phyloP scores from a whole-genome alignment of 2,888 invertebrate genomes.

The Tenthredo scrophulariae region DNA sequence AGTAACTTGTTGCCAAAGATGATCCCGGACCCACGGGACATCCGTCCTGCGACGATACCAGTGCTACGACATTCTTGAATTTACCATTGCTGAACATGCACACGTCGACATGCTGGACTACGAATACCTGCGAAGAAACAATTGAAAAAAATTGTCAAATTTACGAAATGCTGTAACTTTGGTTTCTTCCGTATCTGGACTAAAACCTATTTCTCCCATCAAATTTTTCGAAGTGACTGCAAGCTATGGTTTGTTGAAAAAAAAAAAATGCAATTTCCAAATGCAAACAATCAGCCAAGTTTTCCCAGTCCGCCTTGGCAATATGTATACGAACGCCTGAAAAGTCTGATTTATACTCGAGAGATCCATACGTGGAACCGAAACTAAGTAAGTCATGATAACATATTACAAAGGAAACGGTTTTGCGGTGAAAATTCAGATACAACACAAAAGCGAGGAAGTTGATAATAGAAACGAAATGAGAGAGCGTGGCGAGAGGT shows the following conservation, averaged over 20 bases:
- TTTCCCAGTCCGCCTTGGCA: neutral
- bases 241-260: neutral
- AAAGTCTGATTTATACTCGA: neutral
- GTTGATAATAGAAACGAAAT: neutral
- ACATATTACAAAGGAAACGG: neutral
- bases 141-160: neutral
- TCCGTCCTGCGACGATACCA: constrained; percentile 82
- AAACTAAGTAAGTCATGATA: neutral
- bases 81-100: constrained; percentile 97
- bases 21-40: constrained; percentile 85
- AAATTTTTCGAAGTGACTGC: neutral
- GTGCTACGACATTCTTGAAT: constrained; percentile 94
- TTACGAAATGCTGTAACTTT: no score
- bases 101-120: constrained; percentile 94
- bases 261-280: neutral
- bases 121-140: constrained; percentile 83
- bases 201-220: neutral
- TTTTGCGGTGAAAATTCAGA: neutral
- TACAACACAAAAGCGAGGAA: neutral
- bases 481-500: neutral
- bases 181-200: no score
- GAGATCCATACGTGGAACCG: neutral
- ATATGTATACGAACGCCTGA: neutral
- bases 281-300: neutral
- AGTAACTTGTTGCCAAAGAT: constrained; percentile 83